Evolutionary conservation across 2,797 vertebrate species (phyloP).

Genomic region (Pseudochromis fuscus): DNA sequence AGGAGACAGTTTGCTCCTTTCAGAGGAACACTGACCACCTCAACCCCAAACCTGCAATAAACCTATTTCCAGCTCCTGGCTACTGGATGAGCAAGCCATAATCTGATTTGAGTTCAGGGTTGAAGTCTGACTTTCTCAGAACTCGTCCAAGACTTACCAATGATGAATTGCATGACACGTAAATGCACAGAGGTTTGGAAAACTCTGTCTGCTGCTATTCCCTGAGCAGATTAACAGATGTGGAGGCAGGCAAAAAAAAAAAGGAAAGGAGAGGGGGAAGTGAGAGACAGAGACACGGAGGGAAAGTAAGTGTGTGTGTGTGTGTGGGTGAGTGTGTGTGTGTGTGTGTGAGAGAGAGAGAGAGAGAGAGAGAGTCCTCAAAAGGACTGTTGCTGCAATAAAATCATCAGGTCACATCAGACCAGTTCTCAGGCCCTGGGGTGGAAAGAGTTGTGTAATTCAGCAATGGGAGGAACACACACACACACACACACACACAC

Average conservation of each 20-base stretch:
- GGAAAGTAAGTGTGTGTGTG: constrained; percentile 44
- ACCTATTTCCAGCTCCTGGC: constrained; percentile 61
- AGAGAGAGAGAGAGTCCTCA: constrained; percentile 56
- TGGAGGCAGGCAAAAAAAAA: constrained; percentile 58
- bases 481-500: constrained; percentile 34
- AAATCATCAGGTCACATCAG: constrained; percentile 85
- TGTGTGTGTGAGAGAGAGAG: constrained; percentile 21
- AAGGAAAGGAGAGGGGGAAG: constrained; percentile 59
- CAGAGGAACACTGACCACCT: constrained; percentile 39
- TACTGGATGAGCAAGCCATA: constrained; percentile 69
- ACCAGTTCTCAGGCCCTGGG: constrained; percentile 81
- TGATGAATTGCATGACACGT: constrained; percentile 85
- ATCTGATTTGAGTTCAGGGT: constrained; percentile 67
- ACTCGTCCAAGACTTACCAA: constrained; percentile 73
- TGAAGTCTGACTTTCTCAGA: constrained; percentile 72
- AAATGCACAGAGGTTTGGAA: constrained; percentile 84
- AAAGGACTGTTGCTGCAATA: constrained; percentile 79
- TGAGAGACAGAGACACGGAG: constrained; percentile 62
- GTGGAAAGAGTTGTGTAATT: constrained; percentile 85
- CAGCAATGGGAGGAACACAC: constrained; percentile 62
- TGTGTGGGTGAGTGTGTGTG: constrained; percentile 33
- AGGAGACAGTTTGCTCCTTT: constrained; percentile 39
- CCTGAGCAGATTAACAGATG: constrained; percentile 86
- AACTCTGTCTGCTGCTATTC: constrained; percentile 81
- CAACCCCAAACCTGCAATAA: constrained; percentile 60